A percentile compares a stretch with the other conserved stretches of the same genome.
phyloP scores from a whole-genome alignment of 2,888 invertebrate species.

The Blastobasis lacticolella region DNA sequence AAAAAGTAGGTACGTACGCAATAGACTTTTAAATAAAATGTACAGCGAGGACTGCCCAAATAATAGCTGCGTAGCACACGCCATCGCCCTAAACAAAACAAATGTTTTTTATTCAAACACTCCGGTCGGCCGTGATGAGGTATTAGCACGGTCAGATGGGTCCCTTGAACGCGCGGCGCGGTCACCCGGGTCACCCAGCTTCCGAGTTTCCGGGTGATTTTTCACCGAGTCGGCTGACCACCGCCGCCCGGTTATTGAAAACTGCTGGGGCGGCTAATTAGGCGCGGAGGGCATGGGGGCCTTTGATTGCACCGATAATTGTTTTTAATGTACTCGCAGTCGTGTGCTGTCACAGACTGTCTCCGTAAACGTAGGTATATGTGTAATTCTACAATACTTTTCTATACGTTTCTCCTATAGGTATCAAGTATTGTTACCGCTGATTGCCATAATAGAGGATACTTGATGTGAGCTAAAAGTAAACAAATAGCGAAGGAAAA shows the following conservation, averaged over 20 bases:
- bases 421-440: too few species aligned
- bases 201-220: conserved; percentile 55
- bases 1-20: not conserved
- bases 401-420: too few species aligned
- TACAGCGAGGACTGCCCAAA: not conserved
- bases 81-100: conserved; percentile 4
- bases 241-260: conserved; percentile 49
- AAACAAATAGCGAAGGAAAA: too few species aligned
- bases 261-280: conserved; percentile 59
- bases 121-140: conserved; percentile 17
- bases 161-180: conserved; percentile 17
- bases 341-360: too few species aligned
- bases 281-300: conserved; percentile 50
- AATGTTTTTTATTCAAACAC: conserved; percentile 7
- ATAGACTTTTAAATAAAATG: conserved; percentile 6
- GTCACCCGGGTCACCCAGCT: conserved; percentile 9
- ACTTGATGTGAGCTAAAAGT: too few species aligned
- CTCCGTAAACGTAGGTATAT: too few species aligned
- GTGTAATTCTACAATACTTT: too few species aligned
- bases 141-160: conserved; percentile 47
- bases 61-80: not conserved
- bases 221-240: conserved; percentile 46
- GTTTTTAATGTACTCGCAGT: conserved; percentile 30
- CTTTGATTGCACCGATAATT: conserved; percentile 57
- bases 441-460: too few species aligned